These are phyloP conservation scores for Typhlichthys subterraneus DNA, from an alignment of 2,797 vertebrate species.

Conservation along the genomic window DNA sequence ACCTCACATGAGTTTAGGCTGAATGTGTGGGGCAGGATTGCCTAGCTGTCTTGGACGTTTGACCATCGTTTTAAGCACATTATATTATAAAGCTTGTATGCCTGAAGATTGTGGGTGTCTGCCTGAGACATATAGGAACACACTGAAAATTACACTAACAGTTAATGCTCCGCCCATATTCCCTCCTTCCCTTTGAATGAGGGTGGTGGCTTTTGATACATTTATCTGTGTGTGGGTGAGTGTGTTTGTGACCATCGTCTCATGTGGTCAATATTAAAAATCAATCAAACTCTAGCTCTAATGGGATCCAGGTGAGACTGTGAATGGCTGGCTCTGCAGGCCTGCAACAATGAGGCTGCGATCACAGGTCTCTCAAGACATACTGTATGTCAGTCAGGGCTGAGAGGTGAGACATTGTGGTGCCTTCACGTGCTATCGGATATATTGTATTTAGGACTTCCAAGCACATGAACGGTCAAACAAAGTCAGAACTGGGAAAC, in stretches of 20 bases:
- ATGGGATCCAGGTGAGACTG: constrained; percentile 71
- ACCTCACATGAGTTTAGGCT: background rate
- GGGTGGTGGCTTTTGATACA: constrained; percentile 47
- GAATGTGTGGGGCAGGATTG: no score
- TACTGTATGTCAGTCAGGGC: constrained; percentile 1
- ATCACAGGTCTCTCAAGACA: constrained; percentile 24
- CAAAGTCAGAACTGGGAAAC: no score
- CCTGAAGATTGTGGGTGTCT: background rate
- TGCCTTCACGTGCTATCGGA: no score
- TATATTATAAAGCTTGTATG: background rate
- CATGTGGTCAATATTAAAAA: constrained; percentile 78
- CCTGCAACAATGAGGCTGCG: constrained; percentile 43
- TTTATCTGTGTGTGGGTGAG: constrained; percentile 14
- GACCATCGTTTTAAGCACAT: no score
- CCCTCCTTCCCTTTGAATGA: constrained; percentile 52
- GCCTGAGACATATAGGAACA: background rate
- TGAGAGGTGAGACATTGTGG: constrained; percentile 26
- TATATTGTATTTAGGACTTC: no score
- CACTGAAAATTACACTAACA: background rate
- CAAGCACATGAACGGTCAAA: no score
- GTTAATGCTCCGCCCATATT: constrained; percentile 1
- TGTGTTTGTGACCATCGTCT: constrained; percentile 39
- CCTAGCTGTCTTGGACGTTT: no score
- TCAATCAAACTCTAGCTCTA: constrained; percentile 70
- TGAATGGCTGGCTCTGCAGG: constrained; percentile 32